Evolutionary conservation across 2,888 invertebrate genomes (phyloP), one percentile per base, ranked within the genome.

Genomic region (Idaea dimidiata): DNA sequence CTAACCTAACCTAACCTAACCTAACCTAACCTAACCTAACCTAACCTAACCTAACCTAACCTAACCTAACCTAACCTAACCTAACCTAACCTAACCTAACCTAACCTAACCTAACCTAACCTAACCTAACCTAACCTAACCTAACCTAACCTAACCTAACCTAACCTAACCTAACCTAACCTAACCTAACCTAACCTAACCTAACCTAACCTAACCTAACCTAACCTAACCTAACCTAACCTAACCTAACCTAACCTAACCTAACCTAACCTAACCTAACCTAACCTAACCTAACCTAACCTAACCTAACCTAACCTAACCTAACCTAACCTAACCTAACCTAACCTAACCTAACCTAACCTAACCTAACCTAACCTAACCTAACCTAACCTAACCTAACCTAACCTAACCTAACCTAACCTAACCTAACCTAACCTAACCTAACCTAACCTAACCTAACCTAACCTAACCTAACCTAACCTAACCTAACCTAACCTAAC

Each of bases 91-190:
- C 64, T 61, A 64, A 64, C 64, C 64, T 61, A 64, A 64, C 64
- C 64, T 64, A 64, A 64, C 64, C 64, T 61, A 63, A 60, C 64
- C 64, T 61, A 64, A 64, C 64, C 64, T 61, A 63, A 63, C 63
- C 60, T 63, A 61, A 61, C 62, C 64, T 64, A 61, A 64, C 61
- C 64, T 58, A 59, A 54, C 59, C 59, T 56, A 61, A 61, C 62
- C 61, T 59, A 60, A 59, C 65, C 65, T 65, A 62, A 62, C 65
- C 62, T 60, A 65, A 65, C 65, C 65, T 65, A 65, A 62, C 65
- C 65, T 65, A 65, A 65, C 65, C 65, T 62, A 65, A 65, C 64
- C 65, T 62, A 65, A 65, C 65, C 62, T 65, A 65, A 65, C 65
- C 65, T 62, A 64, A 64, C 64, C 64, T 64, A 64, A 64, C 64